Conservation (phyloP, 2,888 invertebrate species). For the Unio delphinus region DNA sequence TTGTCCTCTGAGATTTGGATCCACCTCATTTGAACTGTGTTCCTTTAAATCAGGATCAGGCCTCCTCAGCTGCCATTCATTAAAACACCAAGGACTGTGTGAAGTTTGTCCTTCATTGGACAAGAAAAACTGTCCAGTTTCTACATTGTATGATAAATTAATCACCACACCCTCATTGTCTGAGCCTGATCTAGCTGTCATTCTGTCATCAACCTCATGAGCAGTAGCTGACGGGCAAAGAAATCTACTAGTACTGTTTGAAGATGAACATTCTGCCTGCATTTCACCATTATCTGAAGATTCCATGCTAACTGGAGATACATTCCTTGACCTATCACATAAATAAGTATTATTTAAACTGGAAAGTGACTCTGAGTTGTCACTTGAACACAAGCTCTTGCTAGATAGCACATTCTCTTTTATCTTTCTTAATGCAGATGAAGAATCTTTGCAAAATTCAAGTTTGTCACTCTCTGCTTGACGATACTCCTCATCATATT, state of each 20-base stretch:
- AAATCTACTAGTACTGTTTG: too few relatives aligned
- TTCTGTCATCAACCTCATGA: too few relatives aligned
- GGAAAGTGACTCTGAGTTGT: too few relatives aligned
- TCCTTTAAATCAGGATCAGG: not conserved
- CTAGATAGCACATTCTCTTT: too few relatives aligned
- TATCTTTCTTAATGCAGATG: too few relatives aligned
- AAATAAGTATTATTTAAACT: too few relatives aligned
- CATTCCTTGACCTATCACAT: too few relatives aligned
- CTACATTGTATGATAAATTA: constrained; percentile 1
- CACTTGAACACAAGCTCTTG: too few relatives aligned
- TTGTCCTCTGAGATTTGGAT: not conserved
- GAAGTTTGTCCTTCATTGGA: constrained; percentile 1
- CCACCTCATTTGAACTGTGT: not conserved
- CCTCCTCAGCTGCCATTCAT: not conserved
- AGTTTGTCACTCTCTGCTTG: constrained; percentile 28
- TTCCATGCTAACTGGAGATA: too few relatives aligned
- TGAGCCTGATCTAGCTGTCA: not conserved
- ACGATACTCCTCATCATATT: constrained; percentile 47
- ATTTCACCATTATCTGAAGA: too few relatives aligned
- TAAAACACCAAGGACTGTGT: not conserved
- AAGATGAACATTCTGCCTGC: too few relatives aligned
- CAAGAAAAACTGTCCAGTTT: not conserved
- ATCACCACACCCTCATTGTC: not conserved
- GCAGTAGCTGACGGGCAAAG: too few relatives aligned
- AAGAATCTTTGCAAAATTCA: not conserved